Conservation (phyloP, 2,888 invertebrate species). For the Oscheius onirici region DNA sequence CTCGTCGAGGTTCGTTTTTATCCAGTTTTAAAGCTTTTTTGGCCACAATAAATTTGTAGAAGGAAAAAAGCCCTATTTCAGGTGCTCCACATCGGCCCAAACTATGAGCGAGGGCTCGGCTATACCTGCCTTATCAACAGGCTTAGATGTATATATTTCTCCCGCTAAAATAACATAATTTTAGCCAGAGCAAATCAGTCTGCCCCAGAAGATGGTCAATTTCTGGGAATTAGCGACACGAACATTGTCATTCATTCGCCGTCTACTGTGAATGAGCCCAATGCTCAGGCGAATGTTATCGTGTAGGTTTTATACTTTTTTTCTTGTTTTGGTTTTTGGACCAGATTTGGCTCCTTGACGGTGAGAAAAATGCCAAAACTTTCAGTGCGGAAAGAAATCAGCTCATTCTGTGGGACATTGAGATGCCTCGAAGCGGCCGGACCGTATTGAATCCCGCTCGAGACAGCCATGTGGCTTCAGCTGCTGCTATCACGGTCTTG, state of each 20-base stretch:
- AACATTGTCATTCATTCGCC: conserved; percentile 52
- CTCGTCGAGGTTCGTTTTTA: conserved; percentile 57
- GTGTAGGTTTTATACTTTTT: not conserved
- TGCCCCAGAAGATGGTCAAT: conserved; percentile 33
- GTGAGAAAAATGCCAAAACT: not conserved
- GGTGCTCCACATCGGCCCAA: conserved; percentile 4
- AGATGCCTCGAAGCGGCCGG: conserved; percentile 39
- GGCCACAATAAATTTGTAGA: not conserved
- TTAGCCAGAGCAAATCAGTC: conserved; percentile 6
- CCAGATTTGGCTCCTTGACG: not conserved
- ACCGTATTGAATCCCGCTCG: conserved; percentile 37
- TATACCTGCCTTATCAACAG: not conserved
- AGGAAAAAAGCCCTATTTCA: conserved; percentile 1
- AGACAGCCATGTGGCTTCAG: conserved; percentile 52
- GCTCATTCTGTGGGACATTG: conserved; percentile 50
- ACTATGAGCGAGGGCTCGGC: not conserved
- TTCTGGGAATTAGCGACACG: conserved; percentile 40
- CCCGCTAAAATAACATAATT: not conserved
- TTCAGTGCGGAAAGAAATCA: conserved; percentile 7
- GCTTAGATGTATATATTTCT: not conserved
- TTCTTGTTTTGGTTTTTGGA: not conserved
- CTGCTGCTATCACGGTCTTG: conserved; percentile 49
- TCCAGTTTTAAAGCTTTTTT: no score
- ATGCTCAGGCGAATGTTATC: conserved; percentile 23
- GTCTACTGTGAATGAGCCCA: conserved; percentile 39